Percentiles rank a stretch among this genome's conserved stretches.
Evolutionary conservation across 1,140 invertebrate genomes (phyloP).

Genomic region (Xylocopa sonorina): DNA sequence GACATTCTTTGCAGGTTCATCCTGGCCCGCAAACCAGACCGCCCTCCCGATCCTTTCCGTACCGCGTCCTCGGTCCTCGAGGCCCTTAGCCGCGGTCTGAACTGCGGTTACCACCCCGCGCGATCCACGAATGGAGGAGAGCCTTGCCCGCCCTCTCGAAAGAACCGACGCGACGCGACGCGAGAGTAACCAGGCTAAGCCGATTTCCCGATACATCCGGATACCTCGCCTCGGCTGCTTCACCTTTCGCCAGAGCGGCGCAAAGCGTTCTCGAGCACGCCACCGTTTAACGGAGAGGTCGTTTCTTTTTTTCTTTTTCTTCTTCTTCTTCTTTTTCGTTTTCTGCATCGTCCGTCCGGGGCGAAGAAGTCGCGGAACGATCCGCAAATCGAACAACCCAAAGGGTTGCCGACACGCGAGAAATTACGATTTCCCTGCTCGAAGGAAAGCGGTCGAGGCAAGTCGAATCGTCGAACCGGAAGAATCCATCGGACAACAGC

Average conservation of each 20-base stretch:
- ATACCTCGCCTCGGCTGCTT: slow-evolving; percentile 21
- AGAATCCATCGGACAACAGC: slow-evolving; percentile 19
- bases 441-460: not conserved
- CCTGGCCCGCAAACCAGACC: slow-evolving; percentile 54
- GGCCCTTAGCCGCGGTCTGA: slow-evolving; percentile 58
- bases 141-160: slow-evolving; percentile 44
- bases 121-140: slow-evolving; percentile 49
- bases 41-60: slow-evolving; percentile 49
- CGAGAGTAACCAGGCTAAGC: slow-evolving; percentile 48
- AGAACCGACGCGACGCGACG: slow-evolving; percentile 20
- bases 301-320: not conserved
- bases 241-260: slow-evolving; percentile 11
- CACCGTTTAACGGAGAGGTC: slow-evolving; percentile 2
- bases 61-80: slow-evolving; percentile 52
- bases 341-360: too few relatives aligned
- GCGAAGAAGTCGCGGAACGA: too few relatives aligned
- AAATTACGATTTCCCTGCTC: slow-evolving; percentile 7
- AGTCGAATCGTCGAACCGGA: slow-evolving; percentile 21
- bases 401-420: not conserved
- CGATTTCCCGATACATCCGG: slow-evolving; percentile 52
- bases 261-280: slow-evolving; percentile 44
- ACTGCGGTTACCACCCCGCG: slow-evolving; percentile 55
- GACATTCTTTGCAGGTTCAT: slow-evolving; percentile 56
- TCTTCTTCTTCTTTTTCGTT: too few relatives aligned
- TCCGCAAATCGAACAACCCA: too few relatives aligned